phyloP scores from a whole-genome alignment of 2,113 vertebrate species.

The Microcebus tavaratra region DNA sequence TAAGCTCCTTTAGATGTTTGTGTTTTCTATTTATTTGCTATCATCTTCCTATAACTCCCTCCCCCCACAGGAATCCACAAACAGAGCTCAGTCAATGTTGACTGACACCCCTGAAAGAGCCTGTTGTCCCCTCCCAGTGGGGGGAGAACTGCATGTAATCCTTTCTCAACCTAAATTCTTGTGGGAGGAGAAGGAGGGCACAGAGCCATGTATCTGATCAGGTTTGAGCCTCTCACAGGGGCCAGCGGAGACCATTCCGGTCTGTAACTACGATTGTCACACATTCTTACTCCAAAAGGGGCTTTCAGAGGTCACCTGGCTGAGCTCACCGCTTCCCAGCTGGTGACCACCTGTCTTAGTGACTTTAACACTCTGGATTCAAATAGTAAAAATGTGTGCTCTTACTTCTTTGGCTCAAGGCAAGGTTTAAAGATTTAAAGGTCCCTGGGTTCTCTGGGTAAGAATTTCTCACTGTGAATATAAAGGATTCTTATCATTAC shows the following conservation, averaged over 20 bases:
- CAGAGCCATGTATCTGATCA: neutral
- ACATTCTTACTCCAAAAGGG: conserved; percentile 39
- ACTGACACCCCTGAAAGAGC: conserved; percentile 26
- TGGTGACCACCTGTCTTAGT: conserved; percentile 62
- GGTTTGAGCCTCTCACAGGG: neutral
- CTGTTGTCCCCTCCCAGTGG: neutral
- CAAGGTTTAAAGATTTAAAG: conserved; percentile 63
- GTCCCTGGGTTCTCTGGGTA: conserved; percentile 26
- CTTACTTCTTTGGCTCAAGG: conserved; percentile 45
- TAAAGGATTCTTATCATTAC: conserved; percentile 68
- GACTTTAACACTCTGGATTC: conserved; percentile 38
- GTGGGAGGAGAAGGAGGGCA: conserved; percentile 9
- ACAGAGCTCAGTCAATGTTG: conserved; percentile 23
- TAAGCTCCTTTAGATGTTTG: neutral
- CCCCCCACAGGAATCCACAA: neutral
- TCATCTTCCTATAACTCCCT: neutral
- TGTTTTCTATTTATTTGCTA: conserved; percentile 36
- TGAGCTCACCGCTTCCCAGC: conserved; percentile 47
- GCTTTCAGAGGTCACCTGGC: conserved; percentile 72
- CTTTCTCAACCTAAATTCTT: conserved; percentile 54
- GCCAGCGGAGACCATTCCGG: neutral
- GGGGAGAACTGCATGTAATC: neutral
- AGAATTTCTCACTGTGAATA: conserved; percentile 63
- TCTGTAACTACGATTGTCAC: conserved; percentile 34
- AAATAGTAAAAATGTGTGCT: conserved; percentile 44